These are phyloP conservation scores for Cyprinella venusta DNA, from an alignment of 2,797 vertebrate genomes.

Conservation along the genomic window DNA sequence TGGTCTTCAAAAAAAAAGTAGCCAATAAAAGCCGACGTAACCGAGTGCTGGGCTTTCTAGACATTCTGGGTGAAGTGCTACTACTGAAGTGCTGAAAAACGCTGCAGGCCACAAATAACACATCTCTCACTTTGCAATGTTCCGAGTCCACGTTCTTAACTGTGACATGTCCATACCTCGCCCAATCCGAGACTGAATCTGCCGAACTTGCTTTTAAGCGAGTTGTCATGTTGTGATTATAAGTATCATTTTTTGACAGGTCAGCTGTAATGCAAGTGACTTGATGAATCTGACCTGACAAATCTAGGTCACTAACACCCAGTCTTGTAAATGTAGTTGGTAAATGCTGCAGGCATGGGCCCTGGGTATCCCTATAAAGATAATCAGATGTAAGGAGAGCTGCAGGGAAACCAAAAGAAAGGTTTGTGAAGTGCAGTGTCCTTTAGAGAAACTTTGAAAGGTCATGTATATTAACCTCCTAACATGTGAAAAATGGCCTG, in stretches of 20 bases:
- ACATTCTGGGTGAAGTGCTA: neutral
- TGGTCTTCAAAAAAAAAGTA: constrained; percentile 38
- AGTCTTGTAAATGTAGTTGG: constrained; percentile 24
- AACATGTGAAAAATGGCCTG: too few relatives aligned
- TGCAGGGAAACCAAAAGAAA: constrained; percentile 2
- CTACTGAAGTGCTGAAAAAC: neutral
- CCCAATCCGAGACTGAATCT: constrained; percentile 16
- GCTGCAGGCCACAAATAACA: constrained; percentile 33
- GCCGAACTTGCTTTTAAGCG: constrained; percentile 37
- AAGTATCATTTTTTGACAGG: constrained; percentile 38
- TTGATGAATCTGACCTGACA: constrained; percentile 59
- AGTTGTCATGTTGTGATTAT: constrained; percentile 42
- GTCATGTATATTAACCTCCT: too few relatives aligned
- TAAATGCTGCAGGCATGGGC: constrained; percentile 10
- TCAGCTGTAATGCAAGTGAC: constrained; percentile 42
- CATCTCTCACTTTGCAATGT: constrained; percentile 15
- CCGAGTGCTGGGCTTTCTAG: constrained; percentile 28
- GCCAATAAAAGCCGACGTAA: constrained; percentile 21
- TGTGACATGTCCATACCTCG: constrained; percentile 7
- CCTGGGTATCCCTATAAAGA: constrained; percentile 10
- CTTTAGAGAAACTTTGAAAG: too few relatives aligned
- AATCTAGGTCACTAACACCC: constrained; percentile 55
- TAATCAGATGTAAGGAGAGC: constrained; percentile 42
- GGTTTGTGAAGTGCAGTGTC: too few relatives aligned
- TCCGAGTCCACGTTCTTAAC: constrained; percentile 18